Conservation (phyloP, 2,113 vertebrate species). For the Oncorhynchus clarkii region DNA sequence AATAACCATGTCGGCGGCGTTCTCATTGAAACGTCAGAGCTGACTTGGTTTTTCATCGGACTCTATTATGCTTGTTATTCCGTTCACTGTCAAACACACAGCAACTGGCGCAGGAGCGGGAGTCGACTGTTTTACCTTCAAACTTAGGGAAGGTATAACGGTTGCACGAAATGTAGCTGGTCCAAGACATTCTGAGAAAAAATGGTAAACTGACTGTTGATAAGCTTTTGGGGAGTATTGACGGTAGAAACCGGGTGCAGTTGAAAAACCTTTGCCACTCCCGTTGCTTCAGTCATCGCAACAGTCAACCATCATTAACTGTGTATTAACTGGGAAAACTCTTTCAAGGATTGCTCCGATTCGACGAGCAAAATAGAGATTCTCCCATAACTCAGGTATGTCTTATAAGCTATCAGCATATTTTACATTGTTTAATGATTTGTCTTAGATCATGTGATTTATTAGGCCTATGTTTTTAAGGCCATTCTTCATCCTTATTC, state of each 20-base stretch:
- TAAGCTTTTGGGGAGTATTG: slow-evolving; percentile 24
- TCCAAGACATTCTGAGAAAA: background rate
- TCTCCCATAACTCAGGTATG: background rate
- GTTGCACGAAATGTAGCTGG: slow-evolving; percentile 1
- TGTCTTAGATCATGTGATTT: too few relatives aligned
- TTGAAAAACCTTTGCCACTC: slow-evolving; percentile 3
- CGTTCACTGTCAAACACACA: slow-evolving; percentile 1
- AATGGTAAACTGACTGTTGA: background rate
- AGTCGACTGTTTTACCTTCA: background rate
- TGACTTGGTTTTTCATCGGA: slow-evolving; percentile 15
- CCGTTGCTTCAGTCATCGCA: slow-evolving; percentile 9
- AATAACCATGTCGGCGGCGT: background rate
- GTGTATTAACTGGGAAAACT: background rate
- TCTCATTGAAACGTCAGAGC: slow-evolving; percentile 23
- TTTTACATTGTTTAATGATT: too few relatives aligned
- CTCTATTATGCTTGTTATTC: slow-evolving; percentile 1
- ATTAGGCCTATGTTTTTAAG: too few relatives aligned
- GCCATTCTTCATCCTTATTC: too few relatives aligned
- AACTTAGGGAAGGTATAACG: slow-evolving; percentile 30
- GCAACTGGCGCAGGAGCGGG: slow-evolving; percentile 10
- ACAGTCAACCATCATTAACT: slow-evolving; percentile 9
- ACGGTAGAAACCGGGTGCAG: slow-evolving; percentile 3
- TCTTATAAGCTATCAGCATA: background rate
- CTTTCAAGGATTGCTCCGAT: slow-evolving; percentile 7
- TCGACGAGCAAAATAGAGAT: background rate